These are phyloP conservation scores for Pogonognathellus flavescens DNA, from an alignment of 1,140 invertebrate species.

Conservation along the genomic window DNA sequence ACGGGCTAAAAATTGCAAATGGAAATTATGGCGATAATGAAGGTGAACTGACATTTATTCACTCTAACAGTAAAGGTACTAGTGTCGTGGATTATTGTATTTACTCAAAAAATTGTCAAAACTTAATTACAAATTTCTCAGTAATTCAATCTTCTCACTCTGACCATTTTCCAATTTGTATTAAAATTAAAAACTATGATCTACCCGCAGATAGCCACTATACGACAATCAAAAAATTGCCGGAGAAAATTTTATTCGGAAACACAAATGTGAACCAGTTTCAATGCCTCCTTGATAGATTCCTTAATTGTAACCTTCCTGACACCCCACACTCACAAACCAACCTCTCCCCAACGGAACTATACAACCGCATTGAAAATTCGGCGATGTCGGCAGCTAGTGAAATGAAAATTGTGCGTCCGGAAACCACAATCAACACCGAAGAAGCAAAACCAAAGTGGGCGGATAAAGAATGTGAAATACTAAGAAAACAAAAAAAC, in stretches of 20 bases:
- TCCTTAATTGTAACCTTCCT: neutral
- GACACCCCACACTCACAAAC: neutral
- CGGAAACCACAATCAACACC: neutral
- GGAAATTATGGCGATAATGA: neutral
- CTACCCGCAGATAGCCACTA: too few species aligned
- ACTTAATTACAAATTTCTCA: neutral
- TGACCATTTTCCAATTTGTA: slow-evolving; percentile 6
- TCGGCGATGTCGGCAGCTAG: neutral
- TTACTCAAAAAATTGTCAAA: neutral
- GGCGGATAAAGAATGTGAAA: neutral
- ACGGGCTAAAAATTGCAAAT: neutral
- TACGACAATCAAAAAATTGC: too few species aligned
- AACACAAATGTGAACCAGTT: neutral
- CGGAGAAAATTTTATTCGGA: neutral
- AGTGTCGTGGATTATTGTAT: slow-evolving; percentile 9
- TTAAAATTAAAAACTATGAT: too few species aligned
- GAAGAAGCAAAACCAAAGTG: neutral
- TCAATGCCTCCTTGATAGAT: neutral
- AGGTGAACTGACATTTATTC: neutral
- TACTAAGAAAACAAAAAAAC: neutral
- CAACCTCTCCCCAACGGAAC: neutral
- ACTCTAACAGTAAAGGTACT: neutral
- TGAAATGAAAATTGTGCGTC: neutral
- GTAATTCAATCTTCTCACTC: neutral
- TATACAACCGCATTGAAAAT: neutral